Conservation (phyloP, 2,797 vertebrate species). For the Sternotherus odoratus region DNA sequence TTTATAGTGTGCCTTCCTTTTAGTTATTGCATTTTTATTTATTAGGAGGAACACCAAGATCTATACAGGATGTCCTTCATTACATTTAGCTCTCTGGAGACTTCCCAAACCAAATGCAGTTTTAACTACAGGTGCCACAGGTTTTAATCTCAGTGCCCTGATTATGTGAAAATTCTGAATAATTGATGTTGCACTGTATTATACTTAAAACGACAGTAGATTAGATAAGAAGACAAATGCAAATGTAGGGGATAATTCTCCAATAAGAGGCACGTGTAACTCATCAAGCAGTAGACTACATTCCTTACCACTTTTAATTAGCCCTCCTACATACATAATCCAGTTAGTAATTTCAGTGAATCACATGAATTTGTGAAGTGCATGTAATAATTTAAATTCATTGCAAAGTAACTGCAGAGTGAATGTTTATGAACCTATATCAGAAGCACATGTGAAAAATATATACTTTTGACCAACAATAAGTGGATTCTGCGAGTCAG, state of each 20-base stretch:
- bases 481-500: background rate
- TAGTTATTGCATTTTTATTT: background rate
- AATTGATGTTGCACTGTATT: background rate
- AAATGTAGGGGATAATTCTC: background rate
- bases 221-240: background rate
- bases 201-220: background rate
- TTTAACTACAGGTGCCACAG: background rate
- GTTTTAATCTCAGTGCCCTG: background rate
- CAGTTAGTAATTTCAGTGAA: background rate
- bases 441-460: background rate
- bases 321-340: background rate
- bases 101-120: background rate
- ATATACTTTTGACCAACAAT: background rate
- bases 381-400: background rate
- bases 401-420: background rate
- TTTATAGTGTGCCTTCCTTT: background rate
- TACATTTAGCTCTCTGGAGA: background rate
- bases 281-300: background rate
- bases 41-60: background rate
- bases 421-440: background rate
- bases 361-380: background rate
- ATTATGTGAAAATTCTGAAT: background rate
- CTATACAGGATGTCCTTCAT: rapidly evolving
- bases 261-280: background rate
- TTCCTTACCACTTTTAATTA: background rate